phyloP scores from a whole-genome alignment of 2,797 vertebrate genomes.

The Argentina silus region DNA sequence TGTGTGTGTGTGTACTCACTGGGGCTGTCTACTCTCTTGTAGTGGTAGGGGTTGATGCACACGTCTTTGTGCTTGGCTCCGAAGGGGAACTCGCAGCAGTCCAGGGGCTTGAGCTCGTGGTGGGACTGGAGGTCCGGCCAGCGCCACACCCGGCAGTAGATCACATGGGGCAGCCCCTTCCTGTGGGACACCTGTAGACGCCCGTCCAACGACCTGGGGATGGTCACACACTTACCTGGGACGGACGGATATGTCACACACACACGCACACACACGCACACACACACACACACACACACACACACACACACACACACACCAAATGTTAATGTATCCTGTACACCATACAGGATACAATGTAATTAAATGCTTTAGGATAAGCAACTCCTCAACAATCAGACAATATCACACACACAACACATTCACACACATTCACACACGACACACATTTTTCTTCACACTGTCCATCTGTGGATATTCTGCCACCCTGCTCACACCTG shows the following conservation, averaged over 20 bases:
- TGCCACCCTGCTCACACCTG: too few relatives aligned
- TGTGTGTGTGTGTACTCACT: conserved; percentile 64
- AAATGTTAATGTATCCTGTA: too few relatives aligned
- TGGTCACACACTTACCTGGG: conserved; percentile 78
- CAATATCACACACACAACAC: not conserved
- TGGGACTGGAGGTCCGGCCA: conserved; percentile 86
- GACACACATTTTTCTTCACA: too few relatives aligned
- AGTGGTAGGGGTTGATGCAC: conserved; percentile 87
- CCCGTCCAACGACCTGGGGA: conserved; percentile 81
- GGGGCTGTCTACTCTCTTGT: conserved; percentile 83
- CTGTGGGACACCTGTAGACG: conserved; percentile 83
- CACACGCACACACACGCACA: conserved; percentile 12
- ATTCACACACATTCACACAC: not conserved
- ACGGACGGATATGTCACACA: not conserved
- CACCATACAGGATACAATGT: too few relatives aligned
- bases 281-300: not conserved
- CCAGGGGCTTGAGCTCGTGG: conserved; percentile 82
- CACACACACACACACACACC: not conserved
- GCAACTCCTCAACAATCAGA: too few relatives aligned
- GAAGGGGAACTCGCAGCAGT: conserved; percentile 83
- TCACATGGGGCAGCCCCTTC: conserved; percentile 82
- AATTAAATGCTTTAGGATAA: too few relatives aligned
- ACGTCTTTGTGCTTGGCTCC: conserved; percentile 85
- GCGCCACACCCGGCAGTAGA: conserved; percentile 84
- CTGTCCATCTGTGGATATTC: too few relatives aligned